Base-by-base conservation (phyloP, 2,888 invertebrate genomes). In the Dendrolimus pini region DNA sequence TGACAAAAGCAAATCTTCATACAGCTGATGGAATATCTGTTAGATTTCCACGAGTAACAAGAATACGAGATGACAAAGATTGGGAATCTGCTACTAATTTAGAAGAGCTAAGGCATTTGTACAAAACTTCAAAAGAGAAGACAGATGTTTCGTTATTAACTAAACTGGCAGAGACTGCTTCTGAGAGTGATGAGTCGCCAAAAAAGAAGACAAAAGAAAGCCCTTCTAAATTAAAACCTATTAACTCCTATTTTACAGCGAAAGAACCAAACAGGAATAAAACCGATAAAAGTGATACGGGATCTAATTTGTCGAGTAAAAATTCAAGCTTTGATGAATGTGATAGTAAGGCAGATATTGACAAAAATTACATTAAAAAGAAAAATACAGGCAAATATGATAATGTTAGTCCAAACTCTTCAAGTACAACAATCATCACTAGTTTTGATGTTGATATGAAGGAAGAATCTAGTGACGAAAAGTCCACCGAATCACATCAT, bases 11-110 rank as follows among this genome's bases (percentile, higher is more conserved):
- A 2, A 94, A 94, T 59, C 92, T 95, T 7, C 98, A 99, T 77
- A 98, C 98, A 1, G 98, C 98, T 0, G 94, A 95, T 70, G 97
- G 98, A 1, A 98, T 99, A 71, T 98, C 98, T 3, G 96, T 98
- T 55, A 91, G 98, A 58, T 98, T 98, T 88, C 98, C 98, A 0
- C 93, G 98, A 66, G 96, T 98, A 0, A 95, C 96, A 0, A 92
- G 92, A 66, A 93, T 97, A 62, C 92, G 98, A 58, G 87, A 93
- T 58, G 98, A 99, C 78, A 99, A 98, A 83, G 89, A 93, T 61
- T 97, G 97, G 94, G 83, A 95, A 67, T 93, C 94, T 0, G 97
- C 98, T 0, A 98, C 98, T 0, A 94, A 93, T 72, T 85, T 98
- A 57, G 85, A 93, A 30, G 95, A 97, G 80, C 83, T 97, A 0